phyloP scores from a whole-genome alignment of 2,888 invertebrate genomes.

The Oxyteleia sp. region DNA sequence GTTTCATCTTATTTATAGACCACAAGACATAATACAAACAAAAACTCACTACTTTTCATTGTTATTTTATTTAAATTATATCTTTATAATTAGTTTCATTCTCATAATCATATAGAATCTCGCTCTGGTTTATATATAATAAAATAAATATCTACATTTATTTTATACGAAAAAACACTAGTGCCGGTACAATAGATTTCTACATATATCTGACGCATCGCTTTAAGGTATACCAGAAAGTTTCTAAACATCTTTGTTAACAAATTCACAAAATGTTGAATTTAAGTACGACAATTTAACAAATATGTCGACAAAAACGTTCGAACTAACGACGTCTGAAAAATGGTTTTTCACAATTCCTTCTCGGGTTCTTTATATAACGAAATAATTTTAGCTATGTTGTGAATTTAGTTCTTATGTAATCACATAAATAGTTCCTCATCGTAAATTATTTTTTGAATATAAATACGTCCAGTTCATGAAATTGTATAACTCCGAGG shows the following conservation, averaged over 20 bases:
- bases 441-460: constrained; percentile 20
- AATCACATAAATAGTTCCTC: constrained; percentile 23
- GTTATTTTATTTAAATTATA: too few relatives aligned
- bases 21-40: too few relatives aligned
- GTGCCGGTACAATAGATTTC: too few relatives aligned
- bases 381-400: constrained; percentile 12
- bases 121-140: too few relatives aligned
- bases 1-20: too few relatives aligned
- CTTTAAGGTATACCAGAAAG: constrained; percentile 18
- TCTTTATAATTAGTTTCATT: too few relatives aligned
- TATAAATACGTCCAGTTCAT: constrained; percentile 33
- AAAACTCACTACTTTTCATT: too few relatives aligned
- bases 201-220: too few relatives aligned
- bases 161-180: too few relatives aligned
- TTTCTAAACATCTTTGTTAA: constrained; percentile 11
- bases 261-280: constrained; percentile 14
- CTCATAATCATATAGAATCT: too few relatives aligned
- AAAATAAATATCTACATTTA: too few relatives aligned
- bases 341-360: constrained; percentile 39
- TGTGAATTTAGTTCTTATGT: constrained; percentile 28
- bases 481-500: constrained; percentile 37
- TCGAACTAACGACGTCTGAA: constrained; percentile 10
- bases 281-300: constrained; percentile 21
- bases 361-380: constrained; percentile 43
- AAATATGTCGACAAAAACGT: constrained; percentile 16